Conservation (phyloP, 2,888 invertebrate genomes). For the Xestobium rufovillosum region DNA sequence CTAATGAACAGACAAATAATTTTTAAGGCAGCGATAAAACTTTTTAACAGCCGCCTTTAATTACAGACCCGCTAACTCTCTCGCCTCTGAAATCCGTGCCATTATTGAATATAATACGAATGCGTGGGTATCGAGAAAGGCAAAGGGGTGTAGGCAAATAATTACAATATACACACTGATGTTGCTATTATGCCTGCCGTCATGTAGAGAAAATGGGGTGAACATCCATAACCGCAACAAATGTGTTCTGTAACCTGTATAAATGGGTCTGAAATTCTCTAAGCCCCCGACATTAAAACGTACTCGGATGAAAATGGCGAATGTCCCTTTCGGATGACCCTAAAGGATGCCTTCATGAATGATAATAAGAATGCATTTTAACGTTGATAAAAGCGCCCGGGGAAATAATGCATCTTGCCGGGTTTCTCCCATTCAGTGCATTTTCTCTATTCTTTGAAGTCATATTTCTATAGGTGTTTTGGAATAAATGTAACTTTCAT, state of each 20-base stretch:
- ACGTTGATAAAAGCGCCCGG: too few relatives aligned
- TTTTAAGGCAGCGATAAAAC: neutral
- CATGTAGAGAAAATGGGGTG: neutral
- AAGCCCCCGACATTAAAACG: constrained; percentile 22
- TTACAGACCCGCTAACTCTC: neutral
- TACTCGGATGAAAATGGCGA: constrained; percentile 15
- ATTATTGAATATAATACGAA: constrained; percentile 11
- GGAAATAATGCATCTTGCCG: too few relatives aligned
- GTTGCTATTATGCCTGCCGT: neutral
- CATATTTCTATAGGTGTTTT: too few relatives aligned
- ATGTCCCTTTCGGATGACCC: neutral
- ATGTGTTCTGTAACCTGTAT: constrained; percentile 23
- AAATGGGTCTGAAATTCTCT: constrained; percentile 26
- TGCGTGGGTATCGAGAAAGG: constrained; percentile 9
- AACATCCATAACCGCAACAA: constrained; percentile 2
- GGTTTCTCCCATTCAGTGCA: too few relatives aligned
- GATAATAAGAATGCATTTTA: too few relatives aligned
- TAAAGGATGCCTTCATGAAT: too few relatives aligned
- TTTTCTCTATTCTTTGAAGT: too few relatives aligned
- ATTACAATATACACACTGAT: too few relatives aligned
- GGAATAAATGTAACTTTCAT: too few relatives aligned
- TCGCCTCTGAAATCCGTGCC: too few relatives aligned
- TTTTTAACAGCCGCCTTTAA: neutral
- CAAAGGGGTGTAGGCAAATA: constrained; percentile 7
- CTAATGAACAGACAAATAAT: too few relatives aligned